Conservation (phyloP, 2,113 vertebrate species). For the Oophaga pumilio region DNA sequence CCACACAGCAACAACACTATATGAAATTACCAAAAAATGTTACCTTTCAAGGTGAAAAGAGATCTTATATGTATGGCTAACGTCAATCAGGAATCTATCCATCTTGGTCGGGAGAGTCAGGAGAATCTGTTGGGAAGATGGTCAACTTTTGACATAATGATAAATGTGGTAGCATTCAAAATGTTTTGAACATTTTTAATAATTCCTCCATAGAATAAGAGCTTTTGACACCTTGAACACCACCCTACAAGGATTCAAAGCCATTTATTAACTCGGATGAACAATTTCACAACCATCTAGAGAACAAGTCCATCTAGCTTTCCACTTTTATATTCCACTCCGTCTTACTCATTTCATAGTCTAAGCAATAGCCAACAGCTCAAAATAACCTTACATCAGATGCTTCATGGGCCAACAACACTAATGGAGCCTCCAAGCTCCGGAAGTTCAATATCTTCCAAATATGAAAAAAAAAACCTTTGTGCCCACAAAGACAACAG, state of each 20-base stretch:
- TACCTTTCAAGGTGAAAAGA: too few species aligned
- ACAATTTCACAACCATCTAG: background rate
- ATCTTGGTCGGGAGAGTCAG: too few species aligned
- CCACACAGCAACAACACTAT: too few species aligned
- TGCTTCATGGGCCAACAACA: conserved; percentile 25
- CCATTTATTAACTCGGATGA: background rate
- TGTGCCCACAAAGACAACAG: conserved; percentile 50
- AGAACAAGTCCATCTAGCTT: background rate
- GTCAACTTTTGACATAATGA: background rate
- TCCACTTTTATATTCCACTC: background rate
- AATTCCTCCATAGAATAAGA: background rate
- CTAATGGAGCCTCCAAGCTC: conserved; percentile 40
- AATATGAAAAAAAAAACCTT: conserved; percentile 24
- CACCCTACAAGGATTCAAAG: background rate
- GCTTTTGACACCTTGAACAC: background rate
- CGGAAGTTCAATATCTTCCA: conserved; percentile 36
- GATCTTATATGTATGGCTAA: too few species aligned
- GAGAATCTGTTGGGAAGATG: too few species aligned
- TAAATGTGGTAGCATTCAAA: background rate
- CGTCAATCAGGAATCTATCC: too few species aligned
- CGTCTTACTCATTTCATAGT: background rate
- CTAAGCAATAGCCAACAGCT: background rate
- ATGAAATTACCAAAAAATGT: too few species aligned
- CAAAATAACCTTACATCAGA: conserved; percentile 24
- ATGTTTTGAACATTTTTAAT: background rate